Base-by-base conservation (phyloP, 2,888 invertebrate genomes). In the Tipula lateralis region DNA sequence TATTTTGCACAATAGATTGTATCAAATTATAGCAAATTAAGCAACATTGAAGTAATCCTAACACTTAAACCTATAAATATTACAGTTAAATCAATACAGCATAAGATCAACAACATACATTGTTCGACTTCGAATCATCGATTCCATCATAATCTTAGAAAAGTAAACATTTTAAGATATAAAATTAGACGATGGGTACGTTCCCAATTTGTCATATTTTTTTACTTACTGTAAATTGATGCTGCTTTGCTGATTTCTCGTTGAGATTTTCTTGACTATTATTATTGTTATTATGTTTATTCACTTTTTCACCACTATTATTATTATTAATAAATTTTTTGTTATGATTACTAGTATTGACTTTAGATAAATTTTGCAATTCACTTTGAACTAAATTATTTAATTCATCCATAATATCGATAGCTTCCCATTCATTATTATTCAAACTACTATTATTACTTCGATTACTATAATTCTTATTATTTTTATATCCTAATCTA, bases 381-480 rank as follows among this genome's bases (percentile, higher is more conserved):
- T 84, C 84, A 29, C 34, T 44, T 44, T 84, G 34, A 50, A 84
- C 84, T 29, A 84, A 44, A 44, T 84, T 29, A 50, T 84, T 34
- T 29, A 84, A 50, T 84, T 84, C 50, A 44, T 44, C 84, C 84
- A 84, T 84, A 29, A 84, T 84, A 84, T 44, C 44, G n/a, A 83
- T 34, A 34, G 83, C 34, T 83, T 84, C 83, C 84, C 30, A 83
- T 85, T 85, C 85, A 50, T 85, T 44, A 34, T 29, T 82, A 36
- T 36, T 36, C 9, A 9, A 36, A 29, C n/a, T n/a, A 44, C 44
- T 44, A 44, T 82, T 86, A 84, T 86, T 85, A 85, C 83, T 86
- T 87, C 87, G 84, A 88, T 87, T 87, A 88, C 88, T 86, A 88
- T 88, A 87, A 88, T 89, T 87, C 87, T 87, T 87, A 87, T 86